Evolutionary conservation across 2,113 vertebrate genomes (phyloP).

Genomic region (rabbit (Oryctolagus cuniculus)): DNA sequence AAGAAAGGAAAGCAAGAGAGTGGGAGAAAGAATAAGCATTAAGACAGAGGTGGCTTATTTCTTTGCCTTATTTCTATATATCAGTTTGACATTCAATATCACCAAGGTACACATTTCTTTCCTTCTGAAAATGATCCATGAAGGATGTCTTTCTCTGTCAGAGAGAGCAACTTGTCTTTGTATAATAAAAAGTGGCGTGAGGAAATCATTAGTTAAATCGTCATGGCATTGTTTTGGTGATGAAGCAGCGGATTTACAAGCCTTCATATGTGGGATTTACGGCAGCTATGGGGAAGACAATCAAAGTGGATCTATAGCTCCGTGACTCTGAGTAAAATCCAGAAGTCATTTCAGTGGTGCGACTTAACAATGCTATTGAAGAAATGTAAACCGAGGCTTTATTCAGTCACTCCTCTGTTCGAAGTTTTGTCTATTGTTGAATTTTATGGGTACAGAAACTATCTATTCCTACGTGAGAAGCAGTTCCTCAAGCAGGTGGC

Average conservation of each 20-base stretch:
- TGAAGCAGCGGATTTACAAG: constrained; percentile 86
- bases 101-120: constrained; percentile 63
- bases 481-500: neutral
- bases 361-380: constrained; percentile 78
- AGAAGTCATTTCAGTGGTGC: constrained; percentile 80
- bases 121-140: constrained; percentile 72
- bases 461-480: constrained; percentile 15
- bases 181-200: constrained; percentile 79
- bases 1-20: neutral
- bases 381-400: constrained; percentile 75
- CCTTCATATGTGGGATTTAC: constrained; percentile 82
- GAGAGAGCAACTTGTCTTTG: constrained; percentile 72
- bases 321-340: constrained; percentile 82
- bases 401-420: constrained; percentile 63
- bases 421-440: constrained; percentile 56
- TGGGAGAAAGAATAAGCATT: neutral
- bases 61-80: constrained; percentile 43
- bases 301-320: constrained; percentile 79
- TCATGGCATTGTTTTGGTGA: constrained; percentile 79
- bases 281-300: constrained; percentile 81
- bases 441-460: constrained; percentile 55
- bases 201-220: constrained; percentile 83
- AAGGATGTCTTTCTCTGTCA: constrained; percentile 76
- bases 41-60: neutral
- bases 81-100: constrained; percentile 65